Base-by-base conservation (phyloP, 2,888 invertebrate species). In the Polietes domitor region DNA sequence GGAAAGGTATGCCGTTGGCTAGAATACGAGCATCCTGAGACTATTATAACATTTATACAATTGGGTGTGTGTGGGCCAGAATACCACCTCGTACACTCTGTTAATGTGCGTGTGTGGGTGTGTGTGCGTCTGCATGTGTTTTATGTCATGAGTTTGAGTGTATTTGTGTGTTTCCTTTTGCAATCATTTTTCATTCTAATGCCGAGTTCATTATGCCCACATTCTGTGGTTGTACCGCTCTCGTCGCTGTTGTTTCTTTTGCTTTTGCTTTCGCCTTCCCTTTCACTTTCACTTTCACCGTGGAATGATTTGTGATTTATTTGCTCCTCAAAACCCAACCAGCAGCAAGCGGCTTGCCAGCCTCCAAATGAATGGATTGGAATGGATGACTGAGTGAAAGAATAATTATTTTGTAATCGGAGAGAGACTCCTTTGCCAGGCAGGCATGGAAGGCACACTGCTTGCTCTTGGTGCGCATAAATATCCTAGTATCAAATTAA, bases 301-400 rank as follows among this genome's bases (percentile, higher is more conserved):
- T 24, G 68, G 68, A 7, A 68, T 43, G 68, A 68, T 68, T 68
- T 68, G 68, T 68, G 68, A 68, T 68, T 68, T 43, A 68, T 68
- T 68, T 21, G 58, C 43, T 43, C 43, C 43, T 47, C 47, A 47
- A 47, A 47, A 32, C 32, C n/a, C n/a, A n/a, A n/a, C n/a, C n/a
- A 32, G 32, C 32, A 32, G 9, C 32, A 6, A 6, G 32, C 32
- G 5, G 32, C 41, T 41, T 10, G n/a, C 47, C 47, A 47, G n/a
- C n/a, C 47, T 2, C 41, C 41, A 2, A 32, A 12, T 41, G 47
- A 47, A 47, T 47, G n/a, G 47, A 37, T 47, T 41, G 41, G 37
- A 37, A 37, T 37, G 47, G 15, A 15, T 37, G 37, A 9, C n/a
- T 12, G 9, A 41, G 12, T 12, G 9, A 32, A 41, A 41, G 41